Evolutionary conservation across 2,888 invertebrate genomes (phyloP).

Genomic region (Periphyllus acericola): DNA sequence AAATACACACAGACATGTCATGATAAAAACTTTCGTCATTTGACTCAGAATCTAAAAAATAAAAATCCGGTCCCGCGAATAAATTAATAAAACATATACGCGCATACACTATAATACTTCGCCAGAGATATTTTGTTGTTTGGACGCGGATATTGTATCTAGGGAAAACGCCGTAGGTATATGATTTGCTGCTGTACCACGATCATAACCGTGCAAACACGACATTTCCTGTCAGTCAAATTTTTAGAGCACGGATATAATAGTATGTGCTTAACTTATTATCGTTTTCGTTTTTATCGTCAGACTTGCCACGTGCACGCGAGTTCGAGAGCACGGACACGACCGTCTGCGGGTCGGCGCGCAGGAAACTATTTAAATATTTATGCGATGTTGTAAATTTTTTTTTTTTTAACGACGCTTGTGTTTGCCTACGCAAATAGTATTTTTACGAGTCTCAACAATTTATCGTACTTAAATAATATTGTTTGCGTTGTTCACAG

Average conservation of each 20-base stretch:
- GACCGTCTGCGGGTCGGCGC: background rate
- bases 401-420: background rate
- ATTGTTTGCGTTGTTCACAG: constrained; percentile 71
- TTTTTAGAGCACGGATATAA: background rate
- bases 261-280: background rate
- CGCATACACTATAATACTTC: no score
- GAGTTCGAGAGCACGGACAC: background rate
- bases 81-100: no score
- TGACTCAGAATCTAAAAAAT: no score
- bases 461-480: background rate
- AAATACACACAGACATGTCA: no score
- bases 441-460: no score
- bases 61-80: no score
- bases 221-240: background rate
- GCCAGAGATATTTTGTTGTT: no score
- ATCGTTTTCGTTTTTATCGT: background rate
- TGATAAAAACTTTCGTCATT: no score
- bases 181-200: no score
- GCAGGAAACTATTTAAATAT: constrained; percentile 5
- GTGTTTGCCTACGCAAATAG: background rate
- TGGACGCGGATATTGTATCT: background rate
- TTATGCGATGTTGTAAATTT: constrained; percentile 10
- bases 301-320: background rate
- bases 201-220: background rate
- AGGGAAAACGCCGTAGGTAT: background rate